phyloP scores from a whole-genome alignment of 1,140 invertebrate species.

The Campoletis sonorensis region DNA sequence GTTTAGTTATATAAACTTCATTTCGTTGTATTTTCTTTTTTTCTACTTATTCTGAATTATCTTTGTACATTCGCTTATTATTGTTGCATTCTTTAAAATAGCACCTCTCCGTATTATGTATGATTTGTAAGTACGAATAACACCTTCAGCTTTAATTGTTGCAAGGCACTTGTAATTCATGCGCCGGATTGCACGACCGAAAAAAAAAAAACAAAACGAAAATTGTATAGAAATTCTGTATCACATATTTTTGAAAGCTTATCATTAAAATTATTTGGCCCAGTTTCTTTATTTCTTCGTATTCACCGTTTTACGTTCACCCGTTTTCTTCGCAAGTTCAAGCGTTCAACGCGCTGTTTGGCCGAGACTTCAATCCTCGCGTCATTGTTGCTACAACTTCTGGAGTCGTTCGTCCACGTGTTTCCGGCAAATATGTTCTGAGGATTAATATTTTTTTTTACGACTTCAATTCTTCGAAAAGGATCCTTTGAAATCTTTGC shows the following conservation, averaged over 20 bases:
- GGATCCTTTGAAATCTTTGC: too few species aligned
- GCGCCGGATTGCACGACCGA: background rate
- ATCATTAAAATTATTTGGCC: background rate
- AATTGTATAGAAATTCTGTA: background rate
- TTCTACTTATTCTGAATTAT: background rate
- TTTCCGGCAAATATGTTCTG: conserved; percentile 85
- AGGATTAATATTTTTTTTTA: conserved; percentile 58
- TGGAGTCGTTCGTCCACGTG: conserved; percentile 80
- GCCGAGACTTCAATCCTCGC: conserved; percentile 65
- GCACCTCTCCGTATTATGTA: background rate
- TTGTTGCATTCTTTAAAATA: background rate
- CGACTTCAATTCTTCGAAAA: too few species aligned
- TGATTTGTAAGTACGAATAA: background rate
- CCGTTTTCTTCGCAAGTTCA: conserved; percentile 16
- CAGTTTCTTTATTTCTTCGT: background rate
- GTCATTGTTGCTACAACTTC: conserved; percentile 76
- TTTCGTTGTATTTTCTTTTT: background rate
- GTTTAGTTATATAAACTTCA: background rate
- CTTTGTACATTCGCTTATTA: conserved; percentile 1
- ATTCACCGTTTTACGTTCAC: background rate
- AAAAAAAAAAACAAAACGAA: too few species aligned
- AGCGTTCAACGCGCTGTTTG: conserved; percentile 46
- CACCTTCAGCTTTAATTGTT: background rate
- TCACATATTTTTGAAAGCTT: background rate
- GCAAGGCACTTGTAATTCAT: background rate